These are phyloP conservation scores for Sesamia inferens DNA, from an alignment of 2,888 invertebrate genomes.

Conservation along the genomic window DNA sequence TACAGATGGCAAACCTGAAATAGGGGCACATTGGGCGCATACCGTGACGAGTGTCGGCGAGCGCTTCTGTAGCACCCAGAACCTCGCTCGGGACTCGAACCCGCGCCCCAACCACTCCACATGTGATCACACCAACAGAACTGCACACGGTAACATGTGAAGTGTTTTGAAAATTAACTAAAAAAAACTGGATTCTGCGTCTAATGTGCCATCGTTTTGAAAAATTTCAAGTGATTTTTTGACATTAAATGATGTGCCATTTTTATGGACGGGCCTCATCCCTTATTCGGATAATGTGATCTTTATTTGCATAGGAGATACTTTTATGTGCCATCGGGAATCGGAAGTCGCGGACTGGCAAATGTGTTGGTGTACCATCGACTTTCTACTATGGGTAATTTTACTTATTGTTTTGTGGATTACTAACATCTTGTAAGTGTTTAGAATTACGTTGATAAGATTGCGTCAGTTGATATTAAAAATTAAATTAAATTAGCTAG, in stretches of 20 bases:
- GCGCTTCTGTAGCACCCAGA: constrained; percentile 82
- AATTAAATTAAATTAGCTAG: not conserved
- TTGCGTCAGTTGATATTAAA: not conserved
- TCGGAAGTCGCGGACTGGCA: not conserved
- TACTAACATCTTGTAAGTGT: too few species aligned
- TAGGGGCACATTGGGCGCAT: constrained; percentile 84
- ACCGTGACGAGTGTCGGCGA: constrained; percentile 84
- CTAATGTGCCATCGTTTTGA: constrained; percentile 35
- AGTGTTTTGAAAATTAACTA: constrained; percentile 41
- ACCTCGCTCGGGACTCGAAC: constrained; percentile 54
- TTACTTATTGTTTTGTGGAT: constrained; percentile 23
- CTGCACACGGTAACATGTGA: constrained; percentile 29
- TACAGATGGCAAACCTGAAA: constrained; percentile 90
- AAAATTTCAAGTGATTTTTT: constrained; percentile 18
- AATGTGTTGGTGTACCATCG: constrained; percentile 35
- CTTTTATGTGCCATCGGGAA: constrained; percentile 19
- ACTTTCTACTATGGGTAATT: constrained; percentile 13
- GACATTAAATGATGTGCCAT: constrained; percentile 35
- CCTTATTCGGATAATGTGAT: not conserved
- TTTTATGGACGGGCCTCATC: not conserved
- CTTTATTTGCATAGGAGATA: not conserved
- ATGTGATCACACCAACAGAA: constrained; percentile 43
- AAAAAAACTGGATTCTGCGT: constrained; percentile 11
- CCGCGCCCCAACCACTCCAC: constrained; percentile 58
- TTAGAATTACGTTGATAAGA: too few species aligned